phyloP scores from a whole-genome alignment of 2,113 vertebrate species.

The Cranoglanis bouderius region DNA sequence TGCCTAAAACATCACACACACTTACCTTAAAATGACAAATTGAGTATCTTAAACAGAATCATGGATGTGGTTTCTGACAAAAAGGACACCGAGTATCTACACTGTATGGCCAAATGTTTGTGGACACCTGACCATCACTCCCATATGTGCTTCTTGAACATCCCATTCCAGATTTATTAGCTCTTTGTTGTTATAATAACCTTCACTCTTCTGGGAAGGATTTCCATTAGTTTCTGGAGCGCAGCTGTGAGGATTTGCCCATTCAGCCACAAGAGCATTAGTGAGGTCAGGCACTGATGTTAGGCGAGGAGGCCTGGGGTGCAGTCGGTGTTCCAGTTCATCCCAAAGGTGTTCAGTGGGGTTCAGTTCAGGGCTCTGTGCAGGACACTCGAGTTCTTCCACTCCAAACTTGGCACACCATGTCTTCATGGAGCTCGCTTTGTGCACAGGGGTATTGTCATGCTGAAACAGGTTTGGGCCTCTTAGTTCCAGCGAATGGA shows the following conservation, averaged over 20 bases:
- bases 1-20: no score
- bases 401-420: no score
- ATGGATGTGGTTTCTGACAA: background rate
- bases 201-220: background rate
- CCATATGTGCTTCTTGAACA: background rate
- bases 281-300: background rate
- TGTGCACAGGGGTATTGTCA: no score
- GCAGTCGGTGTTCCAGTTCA: background rate
- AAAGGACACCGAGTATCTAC: background rate
- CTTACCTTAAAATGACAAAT: background rate
- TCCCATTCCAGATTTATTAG: background rate
- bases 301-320: background rate
- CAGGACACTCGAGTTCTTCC: no score
- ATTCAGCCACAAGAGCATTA: background rate
- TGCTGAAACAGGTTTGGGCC: background rate
- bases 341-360: background rate
- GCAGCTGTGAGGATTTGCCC: background rate
- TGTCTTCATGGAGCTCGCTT: no score
- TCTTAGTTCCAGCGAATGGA: background rate
- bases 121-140: background rate
- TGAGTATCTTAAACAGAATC: background rate
- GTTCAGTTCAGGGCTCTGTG: no score
- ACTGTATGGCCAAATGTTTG: background rate
- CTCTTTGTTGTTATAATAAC: background rate
- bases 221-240: background rate